Evolutionary conservation across 2,888 invertebrate genomes (phyloP).

Genomic region (Tetropium fuscum): DNA sequence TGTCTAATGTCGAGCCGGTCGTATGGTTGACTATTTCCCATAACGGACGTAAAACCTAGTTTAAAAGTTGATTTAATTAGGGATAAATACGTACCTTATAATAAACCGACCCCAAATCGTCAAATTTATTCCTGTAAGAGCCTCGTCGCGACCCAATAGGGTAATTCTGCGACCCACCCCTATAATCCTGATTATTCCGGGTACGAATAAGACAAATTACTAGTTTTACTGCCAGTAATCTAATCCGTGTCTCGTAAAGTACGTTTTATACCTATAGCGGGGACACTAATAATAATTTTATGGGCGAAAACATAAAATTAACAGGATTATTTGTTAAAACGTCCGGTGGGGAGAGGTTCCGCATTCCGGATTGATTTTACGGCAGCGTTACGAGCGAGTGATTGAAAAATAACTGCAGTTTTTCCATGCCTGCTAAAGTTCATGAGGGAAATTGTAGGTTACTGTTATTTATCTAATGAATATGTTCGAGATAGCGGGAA

Average conservation of each 20-base stretch:
- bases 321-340: constrained; percentile 18
- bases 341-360: background rate
- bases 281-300: constrained; percentile 22
- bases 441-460: too few relatives aligned
- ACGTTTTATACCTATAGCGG: background rate
- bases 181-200: constrained; percentile 1
- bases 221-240: constrained; percentile 16
- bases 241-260: constrained; percentile 16
- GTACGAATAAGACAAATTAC: background rate
- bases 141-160: background rate
- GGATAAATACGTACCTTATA: too few relatives aligned
- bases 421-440: too few relatives aligned
- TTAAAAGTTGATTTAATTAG: too few relatives aligned
- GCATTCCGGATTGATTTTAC: background rate
- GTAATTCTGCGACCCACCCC: background rate
- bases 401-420: background rate
- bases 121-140: too few relatives aligned
- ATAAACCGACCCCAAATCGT: too few relatives aligned
- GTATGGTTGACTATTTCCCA: too few relatives aligned
- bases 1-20: too few relatives aligned
- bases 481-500: too few relatives aligned
- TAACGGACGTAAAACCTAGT: too few relatives aligned
- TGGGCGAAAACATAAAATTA: constrained; percentile 3
- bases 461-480: too few relatives aligned
- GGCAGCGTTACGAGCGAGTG: background rate